Evolutionary conservation across 1,140 invertebrate species (phyloP), one percentile per base, ranked within the genome.

Genomic region (Eumeta japonica): DNA sequence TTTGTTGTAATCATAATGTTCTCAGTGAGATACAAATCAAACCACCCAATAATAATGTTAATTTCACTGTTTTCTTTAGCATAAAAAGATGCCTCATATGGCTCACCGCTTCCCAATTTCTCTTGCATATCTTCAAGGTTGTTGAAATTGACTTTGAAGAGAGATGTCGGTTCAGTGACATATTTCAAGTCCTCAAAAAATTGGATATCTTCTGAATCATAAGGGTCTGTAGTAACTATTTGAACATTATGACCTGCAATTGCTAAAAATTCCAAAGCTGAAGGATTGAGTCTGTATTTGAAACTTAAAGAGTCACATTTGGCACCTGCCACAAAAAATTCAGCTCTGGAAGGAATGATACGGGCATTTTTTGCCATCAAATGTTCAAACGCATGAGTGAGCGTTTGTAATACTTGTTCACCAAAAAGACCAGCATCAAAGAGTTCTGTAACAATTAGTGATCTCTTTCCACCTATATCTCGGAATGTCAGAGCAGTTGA

Each of bases 391-490:
- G 87, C 86, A 75, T 89, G 82, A 19, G 78, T 58, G 15, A 91
- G 49, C 13, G 83, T 83, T 50, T 81, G 68, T 19, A 90, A 57
- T 19, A 85, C 76, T 47, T 81, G 73, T 70, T 90, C 89, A 10
- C 89, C 89, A 64, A 90, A 84, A 14, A 90, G 53, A 2, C 82
- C 88, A 41, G 83, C 82, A 77, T 91, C 89, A 77, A 90, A 85
- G 30, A 84, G 84, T 68, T 91, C 89, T 33, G 86, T 89, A 2
- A 90, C 76, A 13, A 89, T 59, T 4, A 89, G 53, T 46, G 81
- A 78, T 19, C 83, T 78, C 48, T 81, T 83, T 33, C 50, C 61
- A 37, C 80, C 76, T 29, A 86, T 64, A 52, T 86, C 77, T 7
- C 50, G 28, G n/a, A 74, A 74, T 41, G 81, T 71, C 48, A 72